These are phyloP conservation scores for Aphelenchoides fujianensis DNA, from an alignment of 1,140 invertebrate genomes.

Conservation along the genomic window DNA sequence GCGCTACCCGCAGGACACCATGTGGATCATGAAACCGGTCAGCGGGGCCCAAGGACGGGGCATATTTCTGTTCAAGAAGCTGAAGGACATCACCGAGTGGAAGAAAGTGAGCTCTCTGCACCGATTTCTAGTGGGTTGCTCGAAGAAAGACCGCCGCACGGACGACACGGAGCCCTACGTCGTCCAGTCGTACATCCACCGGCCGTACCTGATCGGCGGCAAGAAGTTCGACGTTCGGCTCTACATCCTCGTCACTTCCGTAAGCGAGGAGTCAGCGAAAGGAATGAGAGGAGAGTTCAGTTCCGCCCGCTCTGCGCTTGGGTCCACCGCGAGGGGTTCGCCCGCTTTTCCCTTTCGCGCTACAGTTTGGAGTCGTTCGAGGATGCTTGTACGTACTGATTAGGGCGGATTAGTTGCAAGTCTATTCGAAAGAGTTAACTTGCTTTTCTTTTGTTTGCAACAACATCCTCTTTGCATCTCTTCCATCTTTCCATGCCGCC, in stretches of 20 bases:
- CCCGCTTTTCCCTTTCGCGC: conserved; percentile 65
- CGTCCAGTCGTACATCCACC: conserved; percentile 47
- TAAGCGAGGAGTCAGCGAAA: conserved; percentile 21
- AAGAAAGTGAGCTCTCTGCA: conserved; percentile 65
- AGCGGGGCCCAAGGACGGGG: conserved; percentile 66
- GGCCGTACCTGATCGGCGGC: conserved; percentile 67
- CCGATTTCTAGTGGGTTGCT: neutral
- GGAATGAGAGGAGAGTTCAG: conserved; percentile 62
- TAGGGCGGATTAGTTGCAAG: no score
- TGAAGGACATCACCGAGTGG: conserved; percentile 67
- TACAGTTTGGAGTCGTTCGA: conserved; percentile 65
- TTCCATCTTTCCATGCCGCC: no score
- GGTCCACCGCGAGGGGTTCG: conserved; percentile 66
- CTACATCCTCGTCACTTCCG: conserved; percentile 66
- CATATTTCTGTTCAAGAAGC: conserved; percentile 65
- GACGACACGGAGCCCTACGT: conserved; percentile 55
- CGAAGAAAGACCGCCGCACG: conserved; percentile 40
- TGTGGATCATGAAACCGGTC: conserved; percentile 66
- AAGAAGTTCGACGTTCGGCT: conserved; percentile 67
- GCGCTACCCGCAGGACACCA: conserved; percentile 63
- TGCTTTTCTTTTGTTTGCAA: no score
- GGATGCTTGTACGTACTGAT: no score
- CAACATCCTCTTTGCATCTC: no score
- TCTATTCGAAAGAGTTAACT: no score
- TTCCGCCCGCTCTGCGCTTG: conserved; percentile 65